Evolutionary conservation across 2,113 vertebrate species (phyloP), one percentile per base, ranked within the genome.

Genomic region (Athene cunicularia): DNA sequence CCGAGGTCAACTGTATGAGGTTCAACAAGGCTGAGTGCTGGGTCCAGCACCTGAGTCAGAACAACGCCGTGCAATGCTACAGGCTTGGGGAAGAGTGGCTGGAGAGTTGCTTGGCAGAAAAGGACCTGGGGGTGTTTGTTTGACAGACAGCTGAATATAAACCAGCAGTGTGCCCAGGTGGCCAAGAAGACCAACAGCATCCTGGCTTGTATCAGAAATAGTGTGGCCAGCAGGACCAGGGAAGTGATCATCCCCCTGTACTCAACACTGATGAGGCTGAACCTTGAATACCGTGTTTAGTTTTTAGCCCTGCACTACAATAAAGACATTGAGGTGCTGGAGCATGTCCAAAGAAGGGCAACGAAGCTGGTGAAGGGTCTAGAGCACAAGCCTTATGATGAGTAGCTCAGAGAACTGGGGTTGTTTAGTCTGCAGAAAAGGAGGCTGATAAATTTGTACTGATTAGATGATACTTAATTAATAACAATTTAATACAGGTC

Each of bases 281-380:
- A 30, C 15, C 23, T 76, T 0, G 0, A 58, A 7, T 23, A 0
- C 43, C 45, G 33, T n/a, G 35, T 1, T 0, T 21, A 49, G 19
- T 58, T 37, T 0, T 64, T 43, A 23, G 16, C 4, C 16, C 26
- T 18, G 49, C 62, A 75, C 0, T 12, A 2, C 35, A 37, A 49
- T 10, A 49, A 49, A 4, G 35, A 59, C 9, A n/a, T 0, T n/a
- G 56, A 58, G 49, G 56, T 3, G 22, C 27, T 86, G 43, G 43
- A 58, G 24, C 3, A 1, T 0, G 7, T 37, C n/a, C 32, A 63
- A 41, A 49, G n/a, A 62, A 62, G 14, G 21, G 12, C 32, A 62
- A 4, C 1, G 0, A 49, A 70, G 19, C 6, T 23, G 16, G 19
- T 1, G 35, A 30, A 45, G 12, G 32, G 9, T 39, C 56, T 64